phyloP scores from a whole-genome alignment of 2,113 vertebrate genomes.

The Lates calcarifer region DNA sequence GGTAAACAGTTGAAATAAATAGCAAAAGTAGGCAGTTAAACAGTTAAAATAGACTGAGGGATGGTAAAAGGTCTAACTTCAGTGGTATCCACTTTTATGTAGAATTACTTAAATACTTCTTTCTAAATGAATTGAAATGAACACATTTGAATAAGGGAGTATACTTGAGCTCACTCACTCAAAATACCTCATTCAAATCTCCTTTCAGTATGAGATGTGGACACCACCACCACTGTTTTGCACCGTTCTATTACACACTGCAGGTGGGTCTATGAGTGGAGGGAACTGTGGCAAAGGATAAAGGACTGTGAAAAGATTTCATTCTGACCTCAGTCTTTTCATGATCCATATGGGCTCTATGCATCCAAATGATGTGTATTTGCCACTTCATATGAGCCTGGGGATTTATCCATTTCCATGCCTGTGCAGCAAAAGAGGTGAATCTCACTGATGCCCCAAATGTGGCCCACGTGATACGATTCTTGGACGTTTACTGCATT shows the following conservation, averaged over 20 bases:
- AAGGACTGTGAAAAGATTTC: slow-evolving; percentile 34
- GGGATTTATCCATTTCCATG: slow-evolving; percentile 19
- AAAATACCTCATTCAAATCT: not conserved
- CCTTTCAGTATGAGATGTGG: not conserved
- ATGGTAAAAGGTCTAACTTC: not conserved
- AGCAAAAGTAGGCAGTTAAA: not conserved
- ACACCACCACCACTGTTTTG: not conserved
- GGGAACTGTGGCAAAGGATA: slow-evolving; percentile 2
- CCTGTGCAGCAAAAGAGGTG: not conserved
- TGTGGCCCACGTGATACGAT: not conserved
- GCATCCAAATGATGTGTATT: slow-evolving; percentile 1
- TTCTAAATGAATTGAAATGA: not conserved
- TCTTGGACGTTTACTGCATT: slow-evolving; percentile 21
- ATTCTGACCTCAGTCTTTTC: not conserved
- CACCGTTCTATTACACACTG: not conserved
- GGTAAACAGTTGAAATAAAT: not conserved
- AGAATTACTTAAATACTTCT: too few species aligned
- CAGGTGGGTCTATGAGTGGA: not conserved
- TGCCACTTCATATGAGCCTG: slow-evolving; percentile 7
- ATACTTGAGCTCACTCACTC: not conserved
- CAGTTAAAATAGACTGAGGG: not conserved
- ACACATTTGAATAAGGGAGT: not conserved
- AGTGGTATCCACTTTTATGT: too few species aligned
- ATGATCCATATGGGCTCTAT: not conserved
- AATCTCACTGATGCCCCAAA: not conserved